These are phyloP conservation scores for Brachyptera putata DNA, from an alignment of 2,888 invertebrate species.

Conservation along the genomic window DNA sequence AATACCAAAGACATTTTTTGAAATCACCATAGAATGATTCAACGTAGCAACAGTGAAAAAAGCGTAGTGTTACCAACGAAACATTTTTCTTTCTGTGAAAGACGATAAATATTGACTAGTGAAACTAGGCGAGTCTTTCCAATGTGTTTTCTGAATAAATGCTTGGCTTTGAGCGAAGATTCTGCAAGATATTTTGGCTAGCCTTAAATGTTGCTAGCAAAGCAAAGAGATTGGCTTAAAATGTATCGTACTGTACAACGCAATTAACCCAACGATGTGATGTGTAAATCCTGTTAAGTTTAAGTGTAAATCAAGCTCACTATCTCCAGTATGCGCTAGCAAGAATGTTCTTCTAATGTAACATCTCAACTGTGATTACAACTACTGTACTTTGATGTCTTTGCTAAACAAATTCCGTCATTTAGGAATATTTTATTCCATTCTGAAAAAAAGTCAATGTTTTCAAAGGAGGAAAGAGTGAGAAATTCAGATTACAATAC, in stretches of 20 bases:
- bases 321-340: constrained; percentile 13
- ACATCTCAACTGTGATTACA: constrained; percentile 33
- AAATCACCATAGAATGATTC: constrained; percentile 15
- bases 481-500: constrained; percentile 27
- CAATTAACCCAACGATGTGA: constrained; percentile 29
- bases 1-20: constrained; percentile 31
- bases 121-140: constrained; percentile 19
- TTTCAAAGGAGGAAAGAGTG: constrained; percentile 23
- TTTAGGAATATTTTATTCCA: constrained; percentile 29
- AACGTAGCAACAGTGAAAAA: constrained; percentile 1
- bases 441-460: constrained; percentile 29
- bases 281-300: constrained; percentile 22
- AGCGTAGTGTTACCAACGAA: not conserved
- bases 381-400: constrained; percentile 33
- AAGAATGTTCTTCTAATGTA: constrained; percentile 16
- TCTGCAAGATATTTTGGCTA: constrained; percentile 1
- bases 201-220: constrained; percentile 16
- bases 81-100: constrained; percentile 32
- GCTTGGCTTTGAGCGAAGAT: constrained; percentile 12
- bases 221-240: constrained; percentile 3
- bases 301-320: constrained; percentile 21
- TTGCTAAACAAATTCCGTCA: constrained; percentile 31
- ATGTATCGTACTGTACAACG: constrained; percentile 24
- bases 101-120: constrained; percentile 28
- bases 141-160: not conserved